Percentiles rank a stretch among this genome's conserved stretches.
These are phyloP conservation scores for Oryzias curvinotus DNA, from an alignment of 2,113 vertebrate species.

Conservation along the genomic window DNA sequence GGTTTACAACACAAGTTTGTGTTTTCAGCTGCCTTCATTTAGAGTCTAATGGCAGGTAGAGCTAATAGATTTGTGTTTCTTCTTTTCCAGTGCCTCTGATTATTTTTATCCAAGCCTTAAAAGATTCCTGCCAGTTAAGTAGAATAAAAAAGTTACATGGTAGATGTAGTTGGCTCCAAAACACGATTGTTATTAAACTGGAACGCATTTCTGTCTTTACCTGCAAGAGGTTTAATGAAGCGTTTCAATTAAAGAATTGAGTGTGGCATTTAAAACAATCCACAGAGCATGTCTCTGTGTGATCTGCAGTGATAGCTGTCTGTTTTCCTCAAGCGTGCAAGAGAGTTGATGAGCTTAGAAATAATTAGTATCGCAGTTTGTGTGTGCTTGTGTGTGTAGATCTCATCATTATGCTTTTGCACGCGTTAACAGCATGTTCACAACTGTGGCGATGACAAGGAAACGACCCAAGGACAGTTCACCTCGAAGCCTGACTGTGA, in stretches of 20 bases:
- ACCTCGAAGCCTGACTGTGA: neutral
- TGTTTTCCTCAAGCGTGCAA: constrained; percentile 19
- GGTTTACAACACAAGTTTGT: too few species aligned
- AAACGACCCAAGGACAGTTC: constrained; percentile 29
- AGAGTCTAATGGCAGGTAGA: too few species aligned
- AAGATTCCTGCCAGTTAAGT: too few species aligned
- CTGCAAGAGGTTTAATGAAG: constrained; percentile 24
- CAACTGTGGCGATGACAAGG: constrained; percentile 28
- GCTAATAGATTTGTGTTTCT: too few species aligned
- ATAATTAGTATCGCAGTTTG: constrained; percentile 24
- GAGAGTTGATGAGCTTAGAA: constrained; percentile 29
- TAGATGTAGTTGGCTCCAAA: constrained; percentile 1
- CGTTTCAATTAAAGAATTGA: constrained; percentile 27
- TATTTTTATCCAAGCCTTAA: too few species aligned
- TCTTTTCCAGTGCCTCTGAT: too few species aligned
- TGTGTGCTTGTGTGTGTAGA: constrained; percentile 10
- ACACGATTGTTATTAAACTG: constrained; percentile 1
- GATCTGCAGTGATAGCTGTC: constrained; percentile 34
- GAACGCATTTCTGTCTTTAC: constrained; percentile 3
- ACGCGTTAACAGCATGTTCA: constrained; percentile 40
- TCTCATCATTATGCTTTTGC: constrained; percentile 40
- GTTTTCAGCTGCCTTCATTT: too few species aligned
- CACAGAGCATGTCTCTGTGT: constrained; percentile 9
- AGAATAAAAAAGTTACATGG: neutral
- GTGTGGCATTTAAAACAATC: neutral